A percentile compares a stretch with the other conserved stretches of the same genome.
These are phyloP conservation scores for Eudemis profundana DNA, from an alignment of 2,888 invertebrate species.

Conservation along the genomic window DNA sequence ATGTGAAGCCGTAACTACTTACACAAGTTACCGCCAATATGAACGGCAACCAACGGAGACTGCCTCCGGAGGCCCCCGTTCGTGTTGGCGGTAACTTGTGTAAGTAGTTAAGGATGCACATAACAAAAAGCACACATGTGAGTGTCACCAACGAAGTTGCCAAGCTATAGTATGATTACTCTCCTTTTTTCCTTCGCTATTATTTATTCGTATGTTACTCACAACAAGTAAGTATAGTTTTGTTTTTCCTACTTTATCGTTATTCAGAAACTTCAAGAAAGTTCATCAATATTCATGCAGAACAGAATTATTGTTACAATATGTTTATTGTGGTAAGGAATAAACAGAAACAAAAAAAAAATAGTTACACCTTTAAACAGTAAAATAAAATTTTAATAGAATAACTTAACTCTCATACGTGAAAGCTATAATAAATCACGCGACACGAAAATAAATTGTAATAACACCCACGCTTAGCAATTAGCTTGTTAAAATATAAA, in stretches of 20 bases:
- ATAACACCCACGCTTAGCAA: slow-evolving; percentile 24
- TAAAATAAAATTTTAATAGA: slow-evolving; percentile 18
- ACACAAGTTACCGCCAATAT: no score
- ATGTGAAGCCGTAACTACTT: no score
- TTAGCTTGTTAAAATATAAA: slow-evolving; percentile 26
- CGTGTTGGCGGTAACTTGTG: no score
- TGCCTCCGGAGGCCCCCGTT: no score
- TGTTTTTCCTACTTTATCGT: background rate
- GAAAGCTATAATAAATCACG: slow-evolving; percentile 30
- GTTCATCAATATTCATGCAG: background rate
- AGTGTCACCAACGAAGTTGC: no score
- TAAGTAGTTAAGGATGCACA: no score
- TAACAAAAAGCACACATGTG: no score
- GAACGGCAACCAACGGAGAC: no score
- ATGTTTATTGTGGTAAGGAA: background rate
- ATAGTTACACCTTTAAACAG: no score
- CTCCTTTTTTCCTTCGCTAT: no score
- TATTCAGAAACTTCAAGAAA: background rate
- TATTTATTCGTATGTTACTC: no score
- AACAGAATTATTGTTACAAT: background rate
- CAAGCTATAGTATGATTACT: no score
- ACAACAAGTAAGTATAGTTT: background rate
- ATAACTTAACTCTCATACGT: slow-evolving; percentile 29
- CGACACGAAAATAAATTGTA: slow-evolving; percentile 34
- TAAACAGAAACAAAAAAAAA: slow-evolving; percentile 2